Evolutionary conservation across 1,140 invertebrate species (phyloP), one percentile per base, ranked within the genome.

Genomic region (Brachionus manjavacas): DNA sequence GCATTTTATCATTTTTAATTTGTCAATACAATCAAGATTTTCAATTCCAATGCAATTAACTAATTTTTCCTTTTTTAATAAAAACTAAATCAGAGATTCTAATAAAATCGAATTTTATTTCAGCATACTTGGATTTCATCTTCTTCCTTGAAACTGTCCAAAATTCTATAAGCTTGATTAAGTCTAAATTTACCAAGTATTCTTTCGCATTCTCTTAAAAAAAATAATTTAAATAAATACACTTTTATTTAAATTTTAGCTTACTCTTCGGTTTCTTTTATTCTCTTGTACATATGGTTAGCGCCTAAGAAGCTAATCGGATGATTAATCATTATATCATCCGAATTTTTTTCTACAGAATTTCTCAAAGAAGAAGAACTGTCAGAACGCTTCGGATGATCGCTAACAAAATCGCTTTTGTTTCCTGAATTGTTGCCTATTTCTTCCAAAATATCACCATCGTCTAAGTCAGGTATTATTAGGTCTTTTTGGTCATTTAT

Each of bases 71-170:
- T 70, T 70, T n/a, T 23, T 12, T 66, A 25, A 28, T 35, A 35
- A 35, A 35, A 35, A 35, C 31, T 46, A 39, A 35, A 68, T n/a
- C 7, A 23, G 20, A 72, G 4, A 72, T 39, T 72, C 31, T 35
- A 72, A 72, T 43, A 35, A n/a, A 39, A 6, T 72, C 20, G 23
- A 41, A 23, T 41, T 46, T 72, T 28, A 68, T 9, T 68, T 68
- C 25, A 72, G 14, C 31, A 72, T 72, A 72, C 68, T 39, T 72
- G 31, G 6, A 72, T 72, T 72, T 72, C 68, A 16, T 89, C 88
- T 86, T 90, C 89, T 31, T 88, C 87, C 60, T 90, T 88, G 81
- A 89, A 87, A 68, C 87, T 88, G 16, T 88, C 86, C 23, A 89
- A 86, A 64, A 89, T 90, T 28, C 88, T 86, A 86, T 87, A 89